Base-by-base conservation (phyloP, 1,140 invertebrate species). In the Atopsyche davidsoni region DNA sequence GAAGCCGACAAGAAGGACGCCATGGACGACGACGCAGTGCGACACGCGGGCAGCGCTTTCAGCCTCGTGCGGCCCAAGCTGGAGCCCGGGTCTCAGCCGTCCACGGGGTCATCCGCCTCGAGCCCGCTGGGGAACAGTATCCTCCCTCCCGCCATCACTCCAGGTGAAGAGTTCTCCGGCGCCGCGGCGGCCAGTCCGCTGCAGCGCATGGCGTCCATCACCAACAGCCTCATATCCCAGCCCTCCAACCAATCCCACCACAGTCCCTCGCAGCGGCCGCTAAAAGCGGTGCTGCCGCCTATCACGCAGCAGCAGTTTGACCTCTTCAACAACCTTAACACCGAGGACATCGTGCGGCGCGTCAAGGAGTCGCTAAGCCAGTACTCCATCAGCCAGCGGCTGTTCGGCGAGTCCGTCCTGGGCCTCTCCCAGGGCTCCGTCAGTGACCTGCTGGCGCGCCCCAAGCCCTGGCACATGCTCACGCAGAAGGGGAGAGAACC, bases 301-400 rank as follows among this genome's bases (percentile, higher is more conserved):
- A 98, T 99, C 51, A 98, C 95, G 0, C 96, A 98, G 65, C 95
- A 98, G 63, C 94, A 99, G 65, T 98, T 99, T 70, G 96, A 99
- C 70, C 85, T 93, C 67, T 99, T 96, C 75, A 92, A 96, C 64
- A 95, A 95, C 68, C 80, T 99, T 35, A 97, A 98, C 66, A 99
- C 96, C 0, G 96, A 99, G 74, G 94, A 98, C 55, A 93, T 99
- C 55, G 96, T 99, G 18, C 88, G 94, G 59, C 89, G 90, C 73
- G 91, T 99, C 2, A 98, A 98, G 72, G 96, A 99, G 70, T 92
- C 95, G 56, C 75, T 99, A 32, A 96, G 90, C 60, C 93, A 98
- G 70, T 98, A 97, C 75, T 98, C 94, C 43, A 98, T 99, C 61
- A 98, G 94, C 52, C 97, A 99, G 72, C 80, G 96, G 51, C 74